These are phyloP conservation scores for Boloria selene DNA, from an alignment of 2,888 invertebrate genomes.

Conservation along the genomic window DNA sequence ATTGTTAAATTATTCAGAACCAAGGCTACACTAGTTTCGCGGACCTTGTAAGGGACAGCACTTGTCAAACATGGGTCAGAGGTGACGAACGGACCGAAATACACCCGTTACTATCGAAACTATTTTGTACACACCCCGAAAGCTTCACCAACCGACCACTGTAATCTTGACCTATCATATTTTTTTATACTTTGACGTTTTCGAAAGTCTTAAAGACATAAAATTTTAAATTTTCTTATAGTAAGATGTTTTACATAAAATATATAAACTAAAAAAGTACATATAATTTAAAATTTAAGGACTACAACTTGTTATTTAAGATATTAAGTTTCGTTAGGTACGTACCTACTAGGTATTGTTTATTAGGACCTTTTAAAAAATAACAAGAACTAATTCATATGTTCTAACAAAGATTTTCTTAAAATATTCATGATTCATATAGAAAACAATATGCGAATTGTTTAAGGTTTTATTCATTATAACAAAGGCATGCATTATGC, in stretches of 20 bases:
- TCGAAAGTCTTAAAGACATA: neutral
- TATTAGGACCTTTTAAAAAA: no score
- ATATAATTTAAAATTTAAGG: no score
- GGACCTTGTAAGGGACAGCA: constrained; percentile 43
- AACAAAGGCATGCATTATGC: constrained; percentile 14
- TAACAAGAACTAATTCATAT: neutral
- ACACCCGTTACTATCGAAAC: constrained; percentile 59
- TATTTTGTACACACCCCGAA: constrained; percentile 41
- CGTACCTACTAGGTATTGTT: no score
- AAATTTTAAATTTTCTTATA: neutral
- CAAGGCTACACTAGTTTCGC: constrained; percentile 42
- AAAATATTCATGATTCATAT: neutral
- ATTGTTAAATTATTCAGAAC: constrained; percentile 41
- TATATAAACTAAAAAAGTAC: no score
- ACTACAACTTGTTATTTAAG: no score
- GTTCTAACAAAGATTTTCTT: neutral
- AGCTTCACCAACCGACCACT: neutral
- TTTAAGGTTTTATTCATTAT: neutral
- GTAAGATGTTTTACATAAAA: no score
- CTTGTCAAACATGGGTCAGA: constrained; percentile 77
- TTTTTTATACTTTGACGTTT: neutral
- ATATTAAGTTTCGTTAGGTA: no score
- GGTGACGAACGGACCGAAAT: constrained; percentile 74
- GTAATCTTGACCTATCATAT: constrained; percentile 18
- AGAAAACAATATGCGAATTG: constrained; percentile 21